phyloP scores from a whole-genome alignment of 2,888 invertebrate genomes.

The Ellobium chinense region DNA sequence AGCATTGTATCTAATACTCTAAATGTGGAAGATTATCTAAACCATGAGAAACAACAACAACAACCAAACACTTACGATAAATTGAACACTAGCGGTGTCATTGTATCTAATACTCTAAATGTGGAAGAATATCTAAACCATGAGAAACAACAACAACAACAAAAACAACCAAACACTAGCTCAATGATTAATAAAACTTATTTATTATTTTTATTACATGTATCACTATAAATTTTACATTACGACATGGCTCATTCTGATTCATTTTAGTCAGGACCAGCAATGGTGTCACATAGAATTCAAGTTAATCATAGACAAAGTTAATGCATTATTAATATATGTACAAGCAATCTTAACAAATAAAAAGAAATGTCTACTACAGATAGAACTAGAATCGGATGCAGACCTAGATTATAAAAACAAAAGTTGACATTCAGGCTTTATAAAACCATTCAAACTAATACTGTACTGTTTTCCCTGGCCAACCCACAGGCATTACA shows the following conservation, averaged over 20 bases:
- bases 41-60: not conserved
- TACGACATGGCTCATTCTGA: not conserved
- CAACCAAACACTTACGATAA: no score
- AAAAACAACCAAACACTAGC: not conserved
- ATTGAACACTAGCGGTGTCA: no score
- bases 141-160: not conserved
- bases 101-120: not conserved
- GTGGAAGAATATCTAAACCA: not conserved
- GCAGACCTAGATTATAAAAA: not conserved
- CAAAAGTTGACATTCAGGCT: not conserved
- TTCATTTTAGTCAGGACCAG: not conserved
- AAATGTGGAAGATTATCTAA: not conserved
- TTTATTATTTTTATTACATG: not conserved
- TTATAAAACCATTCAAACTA: not conserved
- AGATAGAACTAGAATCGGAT: not conserved
- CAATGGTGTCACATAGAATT: not conserved
- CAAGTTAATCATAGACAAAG: not conserved
- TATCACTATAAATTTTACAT: not conserved
- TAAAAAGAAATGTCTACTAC: not conserved
- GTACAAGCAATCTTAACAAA: not conserved
- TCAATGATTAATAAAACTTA: not conserved
- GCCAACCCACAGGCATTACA: not conserved
- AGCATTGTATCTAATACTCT: not conserved
- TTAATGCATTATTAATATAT: not conserved
- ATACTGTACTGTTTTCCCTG: not conserved